These are phyloP conservation scores for Felis chaus DNA, from an alignment of 2,113 vertebrate genomes.

Conservation along the genomic window DNA sequence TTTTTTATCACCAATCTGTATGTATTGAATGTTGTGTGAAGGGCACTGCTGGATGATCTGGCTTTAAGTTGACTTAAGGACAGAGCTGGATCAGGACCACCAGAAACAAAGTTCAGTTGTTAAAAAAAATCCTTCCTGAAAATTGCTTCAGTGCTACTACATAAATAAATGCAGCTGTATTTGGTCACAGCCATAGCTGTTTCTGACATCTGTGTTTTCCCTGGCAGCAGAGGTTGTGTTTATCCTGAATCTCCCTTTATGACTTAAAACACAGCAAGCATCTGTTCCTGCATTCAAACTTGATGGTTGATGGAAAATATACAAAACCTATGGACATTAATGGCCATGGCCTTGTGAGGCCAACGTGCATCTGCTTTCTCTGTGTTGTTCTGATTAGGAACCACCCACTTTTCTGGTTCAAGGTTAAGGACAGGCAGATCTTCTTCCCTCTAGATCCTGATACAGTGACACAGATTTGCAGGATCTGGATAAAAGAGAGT, in stretches of 20 bases:
- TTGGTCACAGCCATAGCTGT: neutral
- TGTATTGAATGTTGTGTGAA: neutral
- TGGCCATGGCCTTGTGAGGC: rapidly evolving
- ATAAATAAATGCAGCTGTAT: neutral
- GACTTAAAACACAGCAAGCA: neutral
- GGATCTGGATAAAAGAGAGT: neutral
- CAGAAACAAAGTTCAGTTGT: neutral
- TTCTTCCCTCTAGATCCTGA: neutral
- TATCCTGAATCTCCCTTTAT: neutral
- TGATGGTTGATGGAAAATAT: neutral
- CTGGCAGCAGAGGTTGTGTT: neutral
- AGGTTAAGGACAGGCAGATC: neutral
- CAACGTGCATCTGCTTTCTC: neutral
- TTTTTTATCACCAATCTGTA: neutral
- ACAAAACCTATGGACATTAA: neutral
- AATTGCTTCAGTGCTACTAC: neutral
- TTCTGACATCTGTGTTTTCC: neutral
- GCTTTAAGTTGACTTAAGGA: neutral
- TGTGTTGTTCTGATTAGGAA: neutral
- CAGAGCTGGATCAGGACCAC: neutral
- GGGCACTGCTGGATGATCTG: neutral
- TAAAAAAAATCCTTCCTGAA: neutral
- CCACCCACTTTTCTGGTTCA: neutral
- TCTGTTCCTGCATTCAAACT: neutral
- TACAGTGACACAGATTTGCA: neutral